Evolutionary conservation across 2,113 vertebrate genomes (phyloP).

Genomic region (Ophiodon elongatus): DNA sequence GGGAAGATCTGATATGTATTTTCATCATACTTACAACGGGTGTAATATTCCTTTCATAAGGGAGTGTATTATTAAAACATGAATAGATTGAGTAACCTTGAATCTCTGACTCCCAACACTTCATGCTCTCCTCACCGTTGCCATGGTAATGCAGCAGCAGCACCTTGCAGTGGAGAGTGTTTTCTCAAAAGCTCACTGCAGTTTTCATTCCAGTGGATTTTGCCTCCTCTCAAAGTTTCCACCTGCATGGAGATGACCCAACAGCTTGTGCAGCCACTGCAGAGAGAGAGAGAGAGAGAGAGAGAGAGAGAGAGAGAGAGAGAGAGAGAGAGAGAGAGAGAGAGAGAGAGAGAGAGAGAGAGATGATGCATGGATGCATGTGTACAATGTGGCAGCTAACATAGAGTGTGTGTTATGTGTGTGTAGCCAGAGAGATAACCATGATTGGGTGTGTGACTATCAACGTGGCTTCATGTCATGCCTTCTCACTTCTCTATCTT

Average conservation of each 20-base stretch:
- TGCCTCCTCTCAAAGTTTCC: conserved; percentile 61
- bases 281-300: conserved; percentile 6
- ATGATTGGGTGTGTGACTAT: conserved; percentile 36
- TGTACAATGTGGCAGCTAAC: background rate
- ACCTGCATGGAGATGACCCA: conserved; percentile 55
- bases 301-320: conserved; percentile 5
- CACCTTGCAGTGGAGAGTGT: conserved; percentile 54
- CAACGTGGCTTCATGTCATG: conserved; percentile 31
- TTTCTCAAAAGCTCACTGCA: conserved; percentile 58
- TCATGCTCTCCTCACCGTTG: conserved; percentile 67
- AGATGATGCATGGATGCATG: background rate
- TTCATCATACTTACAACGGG: conserved; percentile 73
- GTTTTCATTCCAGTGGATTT: conserved; percentile 66
- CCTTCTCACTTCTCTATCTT: conserved; percentile 40
- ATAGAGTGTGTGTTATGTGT: background rate
- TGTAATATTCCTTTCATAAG: conserved; percentile 73
- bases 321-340: conserved; percentile 3
- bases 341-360: background rate
- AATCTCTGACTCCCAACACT: conserved; percentile 67
- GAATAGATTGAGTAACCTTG: conserved; percentile 81
- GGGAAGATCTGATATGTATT: conserved; percentile 62
- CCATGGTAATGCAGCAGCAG: conserved; percentile 77
- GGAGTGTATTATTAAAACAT: conserved; percentile 78
- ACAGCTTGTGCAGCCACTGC: conserved; percentile 24
- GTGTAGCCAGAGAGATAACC: conserved; percentile 50